phyloP scores from a whole-genome alignment of 2,113 vertebrate genomes.

The Pygoscelis adeliae region DNA sequence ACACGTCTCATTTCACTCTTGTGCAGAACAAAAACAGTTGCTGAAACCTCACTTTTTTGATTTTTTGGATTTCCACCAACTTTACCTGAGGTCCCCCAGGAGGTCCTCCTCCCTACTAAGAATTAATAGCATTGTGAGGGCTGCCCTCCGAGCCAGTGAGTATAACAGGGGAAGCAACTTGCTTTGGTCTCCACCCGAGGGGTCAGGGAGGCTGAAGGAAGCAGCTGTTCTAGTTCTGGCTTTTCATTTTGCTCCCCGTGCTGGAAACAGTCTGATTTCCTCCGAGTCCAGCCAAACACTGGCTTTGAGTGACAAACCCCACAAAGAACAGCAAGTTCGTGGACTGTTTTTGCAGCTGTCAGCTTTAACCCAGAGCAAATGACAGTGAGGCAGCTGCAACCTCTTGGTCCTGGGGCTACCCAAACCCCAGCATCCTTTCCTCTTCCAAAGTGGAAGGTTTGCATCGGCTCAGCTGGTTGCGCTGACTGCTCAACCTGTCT shows the following conservation, averaged over 20 bases:
- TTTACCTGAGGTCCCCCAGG: background rate
- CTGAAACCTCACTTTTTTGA: background rate
- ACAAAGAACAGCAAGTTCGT: background rate
- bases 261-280: constrained; percentile 15
- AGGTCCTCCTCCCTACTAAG: background rate
- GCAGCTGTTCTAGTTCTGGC: constrained; percentile 9
- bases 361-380: constrained; percentile 3
- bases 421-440: background rate
- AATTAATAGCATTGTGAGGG: background rate
- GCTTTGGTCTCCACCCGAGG: background rate
- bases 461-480: background rate
- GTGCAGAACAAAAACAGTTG: background rate
- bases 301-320: background rate
- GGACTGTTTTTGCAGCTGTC: constrained; percentile 35
- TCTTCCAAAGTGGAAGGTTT: background rate
- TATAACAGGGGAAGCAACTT: background rate
- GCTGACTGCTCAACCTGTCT: background rate
- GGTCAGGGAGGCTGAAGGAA: background rate
- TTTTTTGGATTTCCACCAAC: background rate
- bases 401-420: background rate
- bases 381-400: background rate
- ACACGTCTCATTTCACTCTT: background rate
- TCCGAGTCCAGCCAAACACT: background rate
- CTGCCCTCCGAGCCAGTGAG: background rate
- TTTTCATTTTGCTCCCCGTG: background rate